Evolutionary conservation across 2,888 invertebrate genomes (phyloP).

Genomic region (Apamea crenata): DNA sequence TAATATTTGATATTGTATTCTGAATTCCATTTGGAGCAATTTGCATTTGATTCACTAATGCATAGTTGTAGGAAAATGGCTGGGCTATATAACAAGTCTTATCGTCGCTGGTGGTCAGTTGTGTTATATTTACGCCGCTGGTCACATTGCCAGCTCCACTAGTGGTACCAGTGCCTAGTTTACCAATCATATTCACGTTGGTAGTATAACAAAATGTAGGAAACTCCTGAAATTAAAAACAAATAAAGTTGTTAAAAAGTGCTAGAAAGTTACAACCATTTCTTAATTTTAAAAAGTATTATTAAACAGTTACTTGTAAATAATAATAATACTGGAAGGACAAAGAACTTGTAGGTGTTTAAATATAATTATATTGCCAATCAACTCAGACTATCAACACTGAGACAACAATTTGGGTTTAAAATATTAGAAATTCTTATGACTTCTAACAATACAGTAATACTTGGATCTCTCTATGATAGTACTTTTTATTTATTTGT

Average conservation of each 20-base stretch:
- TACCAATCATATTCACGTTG: conserved; percentile 93
- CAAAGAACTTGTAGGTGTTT: not conserved
- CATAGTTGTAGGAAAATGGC: conserved; percentile 95
- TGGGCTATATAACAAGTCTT: conserved; percentile 94
- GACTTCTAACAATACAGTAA: too few species aligned
- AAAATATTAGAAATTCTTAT: not conserved
- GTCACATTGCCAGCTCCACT: conserved; percentile 77
- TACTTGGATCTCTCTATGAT: not conserved
- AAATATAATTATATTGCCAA: not conserved
- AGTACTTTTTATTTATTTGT: not conserved
- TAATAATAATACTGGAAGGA: not conserved
- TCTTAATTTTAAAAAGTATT: not conserved
- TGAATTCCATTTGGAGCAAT: conserved; percentile 92
- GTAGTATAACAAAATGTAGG: conserved; percentile 93
- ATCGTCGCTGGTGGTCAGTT: conserved; percentile 91
- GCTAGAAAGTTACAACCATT: not conserved
- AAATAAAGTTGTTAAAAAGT: conserved; percentile 7
- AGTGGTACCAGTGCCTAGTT: conserved; percentile 88
- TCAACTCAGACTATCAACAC: not conserved
- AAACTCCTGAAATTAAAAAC: conserved; percentile 87
- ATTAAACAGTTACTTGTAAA: not conserved
- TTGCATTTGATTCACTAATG: conserved; percentile 96
- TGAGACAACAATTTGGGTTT: not conserved
- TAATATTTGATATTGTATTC: conserved; percentile 94
- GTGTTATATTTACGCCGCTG: conserved; percentile 92